phyloP scores from a whole-genome alignment of 2,113 vertebrate species.

The Lepisosteus osseus region DNA sequence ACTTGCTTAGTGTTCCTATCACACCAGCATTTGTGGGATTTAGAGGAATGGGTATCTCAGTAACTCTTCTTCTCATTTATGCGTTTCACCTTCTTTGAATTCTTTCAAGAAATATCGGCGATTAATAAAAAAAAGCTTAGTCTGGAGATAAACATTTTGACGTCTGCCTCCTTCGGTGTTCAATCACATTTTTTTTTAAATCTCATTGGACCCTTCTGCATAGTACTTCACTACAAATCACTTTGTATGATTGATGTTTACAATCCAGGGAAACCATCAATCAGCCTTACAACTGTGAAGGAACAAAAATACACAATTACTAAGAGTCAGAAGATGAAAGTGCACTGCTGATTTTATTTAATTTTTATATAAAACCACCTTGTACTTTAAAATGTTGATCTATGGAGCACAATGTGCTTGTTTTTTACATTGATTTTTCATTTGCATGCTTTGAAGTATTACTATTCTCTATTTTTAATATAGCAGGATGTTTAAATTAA shows the following conservation, averaged over 20 bases:
- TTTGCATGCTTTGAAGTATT: no score
- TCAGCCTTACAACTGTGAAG: slow-evolving; percentile 27
- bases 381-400: no score
- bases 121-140: neutral
- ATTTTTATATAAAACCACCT: neutral
- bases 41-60: neutral
- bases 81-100: slow-evolving; percentile 12
- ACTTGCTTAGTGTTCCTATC: no score
- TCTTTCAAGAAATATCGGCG: neutral
- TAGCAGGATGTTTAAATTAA: no score
- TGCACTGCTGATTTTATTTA: slow-evolving; percentile 11
- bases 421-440: no score
- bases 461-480: no score
- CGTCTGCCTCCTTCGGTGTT: slow-evolving; percentile 20
- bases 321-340: slow-evolving; percentile 1
- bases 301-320: neutral
- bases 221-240: slow-evolving; percentile 28
- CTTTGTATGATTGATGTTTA: slow-evolving; percentile 36
- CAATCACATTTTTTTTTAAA: slow-evolving; percentile 27
- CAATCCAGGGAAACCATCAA: slow-evolving; percentile 35
- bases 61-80: neutral
- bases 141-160: slow-evolving; percentile 25
- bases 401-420: no score
- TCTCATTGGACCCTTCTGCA: slow-evolving; percentile 6
- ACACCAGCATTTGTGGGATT: no score